Conservation (phyloP, 2,888 invertebrate genomes). For the Dryococelus australis region DNA sequence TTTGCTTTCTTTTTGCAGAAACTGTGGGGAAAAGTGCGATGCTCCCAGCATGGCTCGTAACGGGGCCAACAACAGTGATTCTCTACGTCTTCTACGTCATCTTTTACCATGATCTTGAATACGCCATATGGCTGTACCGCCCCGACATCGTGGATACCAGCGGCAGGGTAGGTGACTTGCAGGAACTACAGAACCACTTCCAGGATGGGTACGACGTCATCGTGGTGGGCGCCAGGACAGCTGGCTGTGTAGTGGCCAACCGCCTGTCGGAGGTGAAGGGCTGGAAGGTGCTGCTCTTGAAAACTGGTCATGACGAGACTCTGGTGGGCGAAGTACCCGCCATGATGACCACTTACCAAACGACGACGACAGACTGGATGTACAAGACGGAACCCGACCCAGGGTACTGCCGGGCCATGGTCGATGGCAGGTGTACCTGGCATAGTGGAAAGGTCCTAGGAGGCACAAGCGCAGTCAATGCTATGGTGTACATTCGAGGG, state of each 20-base stretch:
- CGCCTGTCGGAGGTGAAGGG: not conserved
- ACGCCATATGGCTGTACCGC: not conserved
- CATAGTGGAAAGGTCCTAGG: slow-evolving; percentile 70
- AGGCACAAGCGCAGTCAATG: slow-evolving; percentile 70
- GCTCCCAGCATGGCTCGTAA: no score
- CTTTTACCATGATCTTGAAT: no score
- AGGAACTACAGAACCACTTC: slow-evolving; percentile 27
- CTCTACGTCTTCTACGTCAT: no score
- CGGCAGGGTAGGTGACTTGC: slow-evolving; percentile 16
- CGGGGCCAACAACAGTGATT: no score
- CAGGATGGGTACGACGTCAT: slow-evolving; percentile 41
- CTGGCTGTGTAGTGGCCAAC: slow-evolving; percentile 39
- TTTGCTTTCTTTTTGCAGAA: no score
- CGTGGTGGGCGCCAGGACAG: slow-evolving; percentile 47
- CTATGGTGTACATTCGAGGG: slow-evolving; percentile 71
- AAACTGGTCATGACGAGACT: slow-evolving; percentile 63
- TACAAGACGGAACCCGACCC: slow-evolving; percentile 58
- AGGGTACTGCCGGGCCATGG: slow-evolving; percentile 49
- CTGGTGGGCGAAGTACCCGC: slow-evolving; percentile 59
- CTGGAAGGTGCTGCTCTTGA: slow-evolving; percentile 63
- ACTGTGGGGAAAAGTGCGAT: no score
- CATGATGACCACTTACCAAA: slow-evolving; percentile 52
- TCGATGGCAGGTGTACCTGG: slow-evolving; percentile 60
- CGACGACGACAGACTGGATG: slow-evolving; percentile 58
- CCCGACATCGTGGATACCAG: slow-evolving; percentile 34